Evolutionary conservation across 1,140 invertebrate genomes (phyloP).

Genomic region (Cherax quadricarinatus): DNA sequence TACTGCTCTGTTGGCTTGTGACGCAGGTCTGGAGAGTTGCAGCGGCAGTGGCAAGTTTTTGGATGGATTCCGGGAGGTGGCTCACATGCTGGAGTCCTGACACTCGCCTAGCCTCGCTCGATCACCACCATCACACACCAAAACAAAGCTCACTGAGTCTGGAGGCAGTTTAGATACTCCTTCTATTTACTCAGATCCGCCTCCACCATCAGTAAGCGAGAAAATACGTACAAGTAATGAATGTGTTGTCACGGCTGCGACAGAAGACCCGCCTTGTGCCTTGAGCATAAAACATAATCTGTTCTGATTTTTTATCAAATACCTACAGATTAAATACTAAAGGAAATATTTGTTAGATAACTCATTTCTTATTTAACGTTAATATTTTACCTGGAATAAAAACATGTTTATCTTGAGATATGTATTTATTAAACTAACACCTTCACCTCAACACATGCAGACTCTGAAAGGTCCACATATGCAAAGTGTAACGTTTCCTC

Average conservation of each 20-base stretch:
- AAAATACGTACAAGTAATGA: not conserved
- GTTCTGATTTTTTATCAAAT: too few species aligned
- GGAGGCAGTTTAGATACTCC: not conserved
- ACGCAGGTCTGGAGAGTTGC: constrained; percentile 51
- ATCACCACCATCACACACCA: not conserved
- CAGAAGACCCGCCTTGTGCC: constrained; percentile 1
- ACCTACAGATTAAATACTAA: too few species aligned
- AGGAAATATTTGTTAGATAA: too few species aligned
- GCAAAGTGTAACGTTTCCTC: too few species aligned
- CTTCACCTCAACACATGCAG: too few species aligned
- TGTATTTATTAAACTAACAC: too few species aligned
- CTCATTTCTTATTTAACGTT: too few species aligned
- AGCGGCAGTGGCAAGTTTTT: constrained; percentile 47
- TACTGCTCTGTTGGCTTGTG: not conserved
- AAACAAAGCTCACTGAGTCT: not conserved
- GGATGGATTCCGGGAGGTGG: constrained; percentile 45
- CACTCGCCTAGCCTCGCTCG: constrained; percentile 4
- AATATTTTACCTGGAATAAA: too few species aligned
- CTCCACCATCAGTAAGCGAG: not conserved
- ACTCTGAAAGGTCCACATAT: too few species aligned
- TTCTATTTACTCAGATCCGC: not conserved
- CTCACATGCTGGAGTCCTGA: constrained; percentile 47
- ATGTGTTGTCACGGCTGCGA: not conserved
- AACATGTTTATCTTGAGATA: too few species aligned
- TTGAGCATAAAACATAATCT: not conserved